These are phyloP conservation scores for Amblyornis subalaris DNA, from an alignment of 2,113 vertebrate genomes.

Conservation along the genomic window DNA sequence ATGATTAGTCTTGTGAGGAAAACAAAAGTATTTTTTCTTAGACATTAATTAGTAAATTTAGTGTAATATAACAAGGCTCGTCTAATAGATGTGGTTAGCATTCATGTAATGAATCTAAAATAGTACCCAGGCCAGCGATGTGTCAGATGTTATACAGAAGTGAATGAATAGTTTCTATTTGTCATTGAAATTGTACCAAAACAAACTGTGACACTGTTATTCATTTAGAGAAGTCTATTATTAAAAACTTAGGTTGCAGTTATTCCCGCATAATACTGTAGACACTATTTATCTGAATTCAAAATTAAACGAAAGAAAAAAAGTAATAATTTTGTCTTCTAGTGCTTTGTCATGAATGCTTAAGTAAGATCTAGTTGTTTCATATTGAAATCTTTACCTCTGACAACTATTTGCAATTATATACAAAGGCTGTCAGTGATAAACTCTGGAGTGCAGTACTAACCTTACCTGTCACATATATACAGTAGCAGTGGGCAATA, in stretches of 20 bases:
- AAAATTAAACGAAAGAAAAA: neutral
- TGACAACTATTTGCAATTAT: neutral
- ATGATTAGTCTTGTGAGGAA: neutral
- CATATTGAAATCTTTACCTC: neutral
- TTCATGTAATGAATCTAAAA: neutral
- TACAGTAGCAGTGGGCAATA: neutral
- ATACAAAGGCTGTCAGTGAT: neutral
- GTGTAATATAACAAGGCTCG: fast-evolving
- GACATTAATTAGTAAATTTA: neutral
- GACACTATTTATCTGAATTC: neutral
- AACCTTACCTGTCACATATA: neutral
- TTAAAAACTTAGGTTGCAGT: neutral
- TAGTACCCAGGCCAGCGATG: neutral
- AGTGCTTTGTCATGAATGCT: neutral
- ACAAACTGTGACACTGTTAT: neutral
- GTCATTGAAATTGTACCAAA: neutral
- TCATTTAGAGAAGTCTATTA: neutral
- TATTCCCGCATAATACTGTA: neutral
- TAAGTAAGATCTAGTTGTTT: neutral
- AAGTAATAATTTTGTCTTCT: neutral
- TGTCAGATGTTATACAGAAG: neutral
- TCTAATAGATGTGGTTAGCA: neutral
- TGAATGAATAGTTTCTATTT: neutral
- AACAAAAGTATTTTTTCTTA: neutral
- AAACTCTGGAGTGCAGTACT: neutral